Evolutionary conservation across 2,888 invertebrate genomes (phyloP).

Genomic region (Parnassius glacialis): DNA sequence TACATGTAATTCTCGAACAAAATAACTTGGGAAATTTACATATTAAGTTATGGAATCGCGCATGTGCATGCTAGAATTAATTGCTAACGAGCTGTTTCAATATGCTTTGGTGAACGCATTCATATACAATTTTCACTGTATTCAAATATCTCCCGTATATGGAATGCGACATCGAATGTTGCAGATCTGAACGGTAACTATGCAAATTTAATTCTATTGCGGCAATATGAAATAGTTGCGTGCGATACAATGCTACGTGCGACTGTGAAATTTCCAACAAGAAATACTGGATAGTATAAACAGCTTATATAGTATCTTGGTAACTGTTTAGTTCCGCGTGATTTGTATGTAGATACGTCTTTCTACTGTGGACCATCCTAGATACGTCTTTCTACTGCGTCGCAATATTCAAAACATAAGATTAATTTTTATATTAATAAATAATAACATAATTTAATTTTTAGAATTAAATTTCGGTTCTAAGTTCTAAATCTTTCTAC

Average conservation of each 20-base stretch:
- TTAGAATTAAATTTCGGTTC: too few relatives aligned
- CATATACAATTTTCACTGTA: slow-evolving; percentile 16
- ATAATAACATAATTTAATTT: too few relatives aligned
- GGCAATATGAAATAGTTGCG: slow-evolving; percentile 21
- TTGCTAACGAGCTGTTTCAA: slow-evolving; percentile 6
- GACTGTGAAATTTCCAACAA: slow-evolving; percentile 16
- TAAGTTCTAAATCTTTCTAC: too few relatives aligned
- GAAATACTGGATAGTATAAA: slow-evolving; percentile 6
- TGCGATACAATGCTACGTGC: slow-evolving; percentile 14
- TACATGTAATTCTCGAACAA: too few relatives aligned
- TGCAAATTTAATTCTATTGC: slow-evolving; percentile 21
- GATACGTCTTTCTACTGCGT: background rate
- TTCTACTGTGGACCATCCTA: background rate
- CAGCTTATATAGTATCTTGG: background rate
- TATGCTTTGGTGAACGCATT: slow-evolving; percentile 5
- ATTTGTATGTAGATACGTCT: slow-evolving; percentile 13
- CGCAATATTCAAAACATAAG: background rate
- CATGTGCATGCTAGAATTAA: slow-evolving; percentile 14
- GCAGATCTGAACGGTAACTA: slow-evolving; percentile 15
- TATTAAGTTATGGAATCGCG: slow-evolving; percentile 1
- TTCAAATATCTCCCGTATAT: slow-evolving; percentile 19
- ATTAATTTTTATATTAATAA: too few relatives aligned
- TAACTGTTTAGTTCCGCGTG: slow-evolving; percentile 19
- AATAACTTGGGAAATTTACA: too few relatives aligned
- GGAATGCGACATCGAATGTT: background rate